phyloP scores from a whole-genome alignment of 2,113 vertebrate genomes.

The Nesogale talazaci region DNA sequence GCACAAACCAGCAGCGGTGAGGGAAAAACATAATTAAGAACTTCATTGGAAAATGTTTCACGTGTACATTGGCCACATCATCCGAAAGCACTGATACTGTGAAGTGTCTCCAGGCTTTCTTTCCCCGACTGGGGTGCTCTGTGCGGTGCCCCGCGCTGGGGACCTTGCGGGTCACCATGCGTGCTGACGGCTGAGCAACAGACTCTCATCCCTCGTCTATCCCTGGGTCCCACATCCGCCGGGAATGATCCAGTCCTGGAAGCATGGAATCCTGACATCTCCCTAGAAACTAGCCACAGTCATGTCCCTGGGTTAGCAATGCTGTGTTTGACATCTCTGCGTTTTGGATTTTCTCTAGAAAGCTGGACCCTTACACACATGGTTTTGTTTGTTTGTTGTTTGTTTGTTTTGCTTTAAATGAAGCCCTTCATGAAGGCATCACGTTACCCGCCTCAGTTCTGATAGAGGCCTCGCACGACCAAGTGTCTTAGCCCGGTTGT shows the following conservation, averaged over 20 bases:
- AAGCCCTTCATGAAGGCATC: not conserved
- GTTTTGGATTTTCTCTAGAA: not conserved
- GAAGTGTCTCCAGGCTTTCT: not conserved
- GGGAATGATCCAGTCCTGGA: not conserved
- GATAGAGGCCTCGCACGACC: not conserved
- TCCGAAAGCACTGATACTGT: conserved; percentile 34
- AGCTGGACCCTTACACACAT: not conserved
- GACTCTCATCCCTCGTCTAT: not conserved
- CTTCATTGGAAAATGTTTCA: conserved; percentile 43
- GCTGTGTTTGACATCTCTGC: not conserved
- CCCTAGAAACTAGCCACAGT: rapidly evolving
- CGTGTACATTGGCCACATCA: not conserved
- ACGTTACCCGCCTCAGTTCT: not conserved
- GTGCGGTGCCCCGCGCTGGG: not conserved
- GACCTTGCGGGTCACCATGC: not conserved
- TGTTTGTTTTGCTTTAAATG: no score
- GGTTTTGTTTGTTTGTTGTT: no score
- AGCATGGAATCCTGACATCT: no score
- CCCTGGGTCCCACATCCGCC: not conserved
- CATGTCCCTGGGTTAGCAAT: not conserved
- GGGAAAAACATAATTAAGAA: conserved; percentile 56
- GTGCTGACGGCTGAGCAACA: not conserved
- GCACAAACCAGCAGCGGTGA: conserved; percentile 31
- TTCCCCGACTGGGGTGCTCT: not conserved
- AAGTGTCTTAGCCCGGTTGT: not conserved